Evolutionary conservation across 2,888 invertebrate species (phyloP), one percentile per base, ranked within the genome.

Genomic region (Zaprionus lineosus): DNA sequence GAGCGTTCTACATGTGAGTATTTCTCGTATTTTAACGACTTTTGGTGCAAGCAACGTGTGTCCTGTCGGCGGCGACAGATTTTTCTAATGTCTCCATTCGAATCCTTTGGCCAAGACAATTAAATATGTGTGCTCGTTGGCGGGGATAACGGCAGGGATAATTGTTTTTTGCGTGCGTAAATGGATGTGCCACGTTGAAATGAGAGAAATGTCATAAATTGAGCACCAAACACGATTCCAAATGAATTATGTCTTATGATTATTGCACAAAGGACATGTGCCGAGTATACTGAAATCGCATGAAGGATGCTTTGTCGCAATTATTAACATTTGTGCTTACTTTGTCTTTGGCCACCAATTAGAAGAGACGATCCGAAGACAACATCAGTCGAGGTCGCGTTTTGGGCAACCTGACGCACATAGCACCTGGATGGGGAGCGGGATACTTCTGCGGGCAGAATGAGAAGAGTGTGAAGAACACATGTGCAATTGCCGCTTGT

Each of bases 31-130:
- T 76, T 81, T 76, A 65, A 75, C 72, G 74, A 68, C 79, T 50
- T 57, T 67, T 16, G 34, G 53, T 40, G 44, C 29, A 24, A 50
- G 62, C 74, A 70, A 60, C 71, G 70, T 81, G 83, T 64, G 71
- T 70, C 61, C 66, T 76, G 74, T 70, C 58, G 71, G 48, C 60
- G 72, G 76, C 75, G 70, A 86, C 88, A 87, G 73, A 86, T 87
- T 87, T 87, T 87, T 86, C 78, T 87, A 87, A 88, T 87, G 87
- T 87, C 87, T 87, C 84, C 87, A 87, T 87, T 79, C 61, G 74
- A 74, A 81, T 65, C 81, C 81, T 79, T 85, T 79, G 74, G 78
- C 71, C 66, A 60, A n/a, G 66, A 84, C 81, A 86, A 85, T 86
- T 83, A 78, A 84, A 78, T n/a, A n/a, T 83, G 61, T 58, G 60